phyloP scores from a whole-genome alignment of 2,888 invertebrate genomes.

The Griposia aprilina region DNA sequence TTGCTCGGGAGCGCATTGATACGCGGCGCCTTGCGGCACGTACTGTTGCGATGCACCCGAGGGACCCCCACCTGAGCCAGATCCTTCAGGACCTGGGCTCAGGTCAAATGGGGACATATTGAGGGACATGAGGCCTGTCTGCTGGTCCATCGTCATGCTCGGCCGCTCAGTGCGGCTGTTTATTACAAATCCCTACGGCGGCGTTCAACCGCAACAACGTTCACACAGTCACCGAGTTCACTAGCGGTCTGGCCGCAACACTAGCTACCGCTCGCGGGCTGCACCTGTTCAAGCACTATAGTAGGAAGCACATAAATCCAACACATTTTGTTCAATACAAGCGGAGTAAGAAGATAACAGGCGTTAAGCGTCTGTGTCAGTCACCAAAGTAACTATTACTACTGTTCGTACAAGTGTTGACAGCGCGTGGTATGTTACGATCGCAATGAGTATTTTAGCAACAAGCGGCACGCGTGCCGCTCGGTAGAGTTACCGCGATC shows the following conservation, averaged over 20 bases:
- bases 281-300: slow-evolving; percentile 89
- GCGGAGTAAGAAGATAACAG: slow-evolving; percentile 69
- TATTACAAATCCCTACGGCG: slow-evolving; percentile 86
- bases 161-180: slow-evolving; percentile 87
- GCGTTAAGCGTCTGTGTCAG: slow-evolving; percentile 74
- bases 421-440: slow-evolving; percentile 86
- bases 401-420: slow-evolving; percentile 77
- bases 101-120: slow-evolving; percentile 97
- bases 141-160: slow-evolving; percentile 95
- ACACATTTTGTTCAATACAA: slow-evolving; percentile 86
- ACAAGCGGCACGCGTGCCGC: slow-evolving; percentile 83
- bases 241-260: slow-evolving; percentile 90
- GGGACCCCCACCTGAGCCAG: slow-evolving; percentile 91
- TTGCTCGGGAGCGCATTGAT: slow-evolving; percentile 87
- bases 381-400: slow-evolving; percentile 72
- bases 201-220: slow-evolving; percentile 89
- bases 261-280: slow-evolving; percentile 89
- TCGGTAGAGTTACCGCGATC: slow-evolving; percentile 86
- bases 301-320: slow-evolving; percentile 87
- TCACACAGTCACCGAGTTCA: slow-evolving; percentile 90
- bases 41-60: slow-evolving; percentile 90
- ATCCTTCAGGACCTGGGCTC: slow-evolving; percentile 93
- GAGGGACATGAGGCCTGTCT: slow-evolving; percentile 95
- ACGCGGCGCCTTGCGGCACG: slow-evolving; percentile 88
- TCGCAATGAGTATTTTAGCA: slow-evolving; percentile 78